Conservation (phyloP, 2,797 vertebrate species). For the Gallirallus australis region DNA sequence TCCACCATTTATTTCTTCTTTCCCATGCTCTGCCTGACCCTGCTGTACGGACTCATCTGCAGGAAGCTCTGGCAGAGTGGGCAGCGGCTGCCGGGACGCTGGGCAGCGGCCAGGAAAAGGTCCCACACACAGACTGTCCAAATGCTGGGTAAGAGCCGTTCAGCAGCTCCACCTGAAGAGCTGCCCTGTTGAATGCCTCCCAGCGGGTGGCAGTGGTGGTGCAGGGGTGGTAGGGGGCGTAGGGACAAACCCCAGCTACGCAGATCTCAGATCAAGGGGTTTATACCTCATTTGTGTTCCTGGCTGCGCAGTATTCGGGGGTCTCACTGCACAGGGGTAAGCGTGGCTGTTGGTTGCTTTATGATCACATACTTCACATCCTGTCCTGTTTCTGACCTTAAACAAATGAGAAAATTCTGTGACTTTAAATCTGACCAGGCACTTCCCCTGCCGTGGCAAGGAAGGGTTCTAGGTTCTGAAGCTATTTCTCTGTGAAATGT, state of each 20-base stretch:
- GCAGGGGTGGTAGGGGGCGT: background rate
- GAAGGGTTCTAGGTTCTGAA: background rate
- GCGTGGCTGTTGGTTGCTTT: background rate
- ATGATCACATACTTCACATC: background rate
- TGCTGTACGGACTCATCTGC: background rate
- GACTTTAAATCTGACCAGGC: background rate
- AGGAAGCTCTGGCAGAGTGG: background rate
- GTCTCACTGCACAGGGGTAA: rapidly evolving
- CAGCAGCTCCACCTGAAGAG: background rate
- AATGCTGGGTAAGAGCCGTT: background rate
- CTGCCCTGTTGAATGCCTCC: background rate
- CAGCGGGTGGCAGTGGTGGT: too few relatives aligned
- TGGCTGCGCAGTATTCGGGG: background rate
- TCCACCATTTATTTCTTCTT: background rate
- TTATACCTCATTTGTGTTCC: background rate
- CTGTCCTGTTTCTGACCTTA: background rate
- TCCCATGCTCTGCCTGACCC: background rate
- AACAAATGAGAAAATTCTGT: background rate
- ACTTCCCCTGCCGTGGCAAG: background rate
- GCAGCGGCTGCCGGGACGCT: background rate
- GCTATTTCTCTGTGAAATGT: background rate
- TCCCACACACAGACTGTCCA: background rate
- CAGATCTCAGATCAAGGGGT: background rate
- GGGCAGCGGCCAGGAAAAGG: background rate
- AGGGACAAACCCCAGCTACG: background rate